Base-by-base conservation (phyloP, 2,888 invertebrate species). In the Leuctra nigra region DNA sequence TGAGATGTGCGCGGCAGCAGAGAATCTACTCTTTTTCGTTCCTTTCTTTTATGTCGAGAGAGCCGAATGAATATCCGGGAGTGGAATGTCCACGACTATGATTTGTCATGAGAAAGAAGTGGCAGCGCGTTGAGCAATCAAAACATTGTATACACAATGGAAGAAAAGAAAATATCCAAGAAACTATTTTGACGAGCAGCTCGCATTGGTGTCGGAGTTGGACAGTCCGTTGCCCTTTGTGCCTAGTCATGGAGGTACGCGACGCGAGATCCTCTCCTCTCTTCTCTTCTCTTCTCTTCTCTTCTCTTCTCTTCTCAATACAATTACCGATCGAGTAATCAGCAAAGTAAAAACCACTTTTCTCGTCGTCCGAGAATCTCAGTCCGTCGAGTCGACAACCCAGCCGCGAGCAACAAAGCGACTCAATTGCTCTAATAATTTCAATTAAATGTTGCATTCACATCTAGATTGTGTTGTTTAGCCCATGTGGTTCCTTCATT, bases 151-250 rank as follows among this genome's bases (percentile, higher is more conserved):
- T 48, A 48, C n/a, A n/a, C 48, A 48, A 48, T 48, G 29, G 50
- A 44, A 50, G 50, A 50, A 33, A 50, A 50, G 50, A 50, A 50
- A 48, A 50, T n/a, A 44, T 44, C 44, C 22, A 44, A 44, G 44
- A 44, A 44, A 44, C 44, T 44, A 44, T 44, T 39, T 44, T 44
- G 44, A 44, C 23, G 44, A 44, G 44, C 44, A 20, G 20, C 44
- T 44, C 44, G 20, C 44, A 44, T 23, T 44, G n/a, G n/a, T 44
- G 44, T 22, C 23, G 23, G 44, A 20, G 44, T 20, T 4, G 20
- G 20, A 44, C 44, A 23, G 44, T 44, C 20, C 44, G 23, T 44
- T 44, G 44, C 44, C 44, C 44, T 44, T 44, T 44, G 23, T 44
- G 44, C 44, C 44, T 16, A 22, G 44, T 44, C 44, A 44, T 44